Conservation (phyloP, 2,113 vertebrate genomes). For the Lathamus discolor region DNA sequence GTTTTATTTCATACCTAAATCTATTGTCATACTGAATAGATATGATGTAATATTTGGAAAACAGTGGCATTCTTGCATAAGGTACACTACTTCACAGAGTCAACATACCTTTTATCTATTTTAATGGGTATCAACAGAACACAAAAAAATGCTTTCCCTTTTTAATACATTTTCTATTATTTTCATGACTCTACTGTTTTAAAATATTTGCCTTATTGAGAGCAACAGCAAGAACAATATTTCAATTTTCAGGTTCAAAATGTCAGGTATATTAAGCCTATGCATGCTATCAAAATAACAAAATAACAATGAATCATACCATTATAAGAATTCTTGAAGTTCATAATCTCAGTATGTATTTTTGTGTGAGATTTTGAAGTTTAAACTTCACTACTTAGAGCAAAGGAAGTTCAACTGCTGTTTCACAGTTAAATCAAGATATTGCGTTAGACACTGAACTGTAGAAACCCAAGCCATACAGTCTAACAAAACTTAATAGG, state of each 20-base stretch:
- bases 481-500: background rate
- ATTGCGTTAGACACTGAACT: background rate
- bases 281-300: background rate
- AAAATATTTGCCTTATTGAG: background rate
- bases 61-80: background rate
- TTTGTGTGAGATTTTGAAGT: background rate
- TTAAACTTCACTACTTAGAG: background rate
- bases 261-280: background rate
- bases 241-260: background rate
- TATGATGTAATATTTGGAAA: background rate
- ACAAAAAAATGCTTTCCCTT: background rate
- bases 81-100: background rate
- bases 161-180: background rate
- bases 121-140: background rate
- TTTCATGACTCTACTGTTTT: background rate
- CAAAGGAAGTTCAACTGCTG: background rate
- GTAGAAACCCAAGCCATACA: background rate
- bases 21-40: background rate
- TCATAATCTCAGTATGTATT: background rate
- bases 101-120: background rate
- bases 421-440: background rate
- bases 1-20: background rate
- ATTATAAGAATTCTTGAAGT: background rate
- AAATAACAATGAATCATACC: background rate
- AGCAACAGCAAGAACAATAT: background rate